Percentiles rank a stretch among this genome's conserved stretches.
Conservation (phyloP, 2,797 vertebrate genomes). For the Parauchenoglanis ngamensis region DNA sequence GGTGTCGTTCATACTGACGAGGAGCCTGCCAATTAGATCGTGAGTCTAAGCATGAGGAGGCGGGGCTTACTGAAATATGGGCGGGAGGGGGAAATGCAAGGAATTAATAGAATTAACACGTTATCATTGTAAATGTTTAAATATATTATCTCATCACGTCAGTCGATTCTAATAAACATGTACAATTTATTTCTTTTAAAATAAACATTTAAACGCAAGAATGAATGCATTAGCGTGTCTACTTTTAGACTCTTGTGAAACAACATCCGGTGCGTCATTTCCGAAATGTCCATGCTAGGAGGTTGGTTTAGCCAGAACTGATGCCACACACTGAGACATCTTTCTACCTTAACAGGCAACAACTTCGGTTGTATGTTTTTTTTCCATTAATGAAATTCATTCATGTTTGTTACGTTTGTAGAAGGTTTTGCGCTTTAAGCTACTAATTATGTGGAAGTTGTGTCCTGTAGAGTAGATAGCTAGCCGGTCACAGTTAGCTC, state of each 20-base stretch:
- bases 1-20: background rate
- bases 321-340: background rate
- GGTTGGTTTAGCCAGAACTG: background rate
- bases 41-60: no score
- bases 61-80: background rate
- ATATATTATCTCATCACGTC: background rate
- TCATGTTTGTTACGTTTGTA: background rate
- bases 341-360: background rate
- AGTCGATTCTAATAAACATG: background rate
- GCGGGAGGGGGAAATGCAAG: no score
- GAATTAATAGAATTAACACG: no score
- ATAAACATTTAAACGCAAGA: background rate
- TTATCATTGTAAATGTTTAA: background rate
- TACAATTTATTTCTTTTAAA: background rate
- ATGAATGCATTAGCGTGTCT: background rate
- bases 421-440: no score
- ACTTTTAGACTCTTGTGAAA: background rate
- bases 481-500: background rate
- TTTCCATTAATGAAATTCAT: background rate
- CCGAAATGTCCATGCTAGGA: slow-evolving; percentile 49
- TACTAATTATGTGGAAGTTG: no score
- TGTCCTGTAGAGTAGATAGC: background rate
- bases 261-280: slow-evolving; percentile 45
- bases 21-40: background rate
- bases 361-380: slow-evolving; percentile 19